Evolutionary conservation across 2,888 invertebrate genomes (phyloP).

Genomic region (Synanthedon andrenaeformis): DNA sequence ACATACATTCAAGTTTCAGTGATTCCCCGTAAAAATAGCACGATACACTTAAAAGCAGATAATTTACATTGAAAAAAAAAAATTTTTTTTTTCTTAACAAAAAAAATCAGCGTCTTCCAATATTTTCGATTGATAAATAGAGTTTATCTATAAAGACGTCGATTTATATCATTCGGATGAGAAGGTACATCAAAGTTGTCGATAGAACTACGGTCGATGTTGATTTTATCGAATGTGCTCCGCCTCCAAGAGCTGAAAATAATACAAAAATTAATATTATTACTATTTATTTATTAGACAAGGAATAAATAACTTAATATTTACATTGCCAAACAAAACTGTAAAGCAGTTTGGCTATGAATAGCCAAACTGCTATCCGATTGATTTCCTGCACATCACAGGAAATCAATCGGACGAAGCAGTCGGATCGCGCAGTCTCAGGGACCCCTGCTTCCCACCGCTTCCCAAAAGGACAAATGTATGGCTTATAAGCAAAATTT

Average conservation of each 20-base stretch:
- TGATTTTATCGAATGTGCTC: slow-evolving; percentile 28
- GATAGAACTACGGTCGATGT: slow-evolving; percentile 23
- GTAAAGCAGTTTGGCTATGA: no score
- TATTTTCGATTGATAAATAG: slow-evolving; percentile 41
- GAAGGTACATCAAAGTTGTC: slow-evolving; percentile 44
- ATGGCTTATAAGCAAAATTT: no score
- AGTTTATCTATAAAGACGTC: slow-evolving; percentile 21
- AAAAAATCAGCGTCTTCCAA: background rate
- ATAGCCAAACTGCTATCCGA: no score
- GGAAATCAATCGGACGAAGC: no score
- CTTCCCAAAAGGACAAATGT: no score
- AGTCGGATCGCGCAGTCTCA: no score
- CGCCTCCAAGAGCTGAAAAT: slow-evolving; percentile 38
- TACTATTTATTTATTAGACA: background rate
- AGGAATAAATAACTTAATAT: background rate
- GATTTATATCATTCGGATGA: slow-evolving; percentile 53
- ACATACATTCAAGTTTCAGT: no score
- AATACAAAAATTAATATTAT: slow-evolving; percentile 4
- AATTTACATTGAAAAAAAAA: background rate
- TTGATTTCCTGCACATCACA: no score
- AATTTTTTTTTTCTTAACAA: background rate
- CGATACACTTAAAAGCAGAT: background rate
- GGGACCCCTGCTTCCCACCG: no score
- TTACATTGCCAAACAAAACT: no score
- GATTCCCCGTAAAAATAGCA: background rate